Evolutionary conservation across 2,888 invertebrate genomes (phyloP).

Genomic region (Bimastos eiseni): DNA sequence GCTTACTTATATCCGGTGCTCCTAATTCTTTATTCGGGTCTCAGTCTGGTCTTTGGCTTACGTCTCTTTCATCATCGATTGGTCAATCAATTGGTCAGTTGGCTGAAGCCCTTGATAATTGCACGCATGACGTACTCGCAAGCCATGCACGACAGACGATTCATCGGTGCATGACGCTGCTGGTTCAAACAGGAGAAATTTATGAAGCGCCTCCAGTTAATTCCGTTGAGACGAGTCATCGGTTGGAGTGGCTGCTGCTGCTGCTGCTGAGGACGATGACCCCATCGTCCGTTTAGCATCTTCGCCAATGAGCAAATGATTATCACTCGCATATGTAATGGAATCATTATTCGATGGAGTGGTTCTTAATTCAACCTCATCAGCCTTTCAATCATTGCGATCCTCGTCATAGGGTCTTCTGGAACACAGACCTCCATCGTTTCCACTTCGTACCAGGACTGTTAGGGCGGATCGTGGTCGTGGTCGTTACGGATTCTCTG

Average conservation of each 20-base stretch:
- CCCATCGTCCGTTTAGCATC: neutral
- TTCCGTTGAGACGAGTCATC: neutral
- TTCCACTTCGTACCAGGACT: neutral
- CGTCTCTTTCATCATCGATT: neutral
- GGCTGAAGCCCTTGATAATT: neutral
- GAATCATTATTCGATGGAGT: neutral
- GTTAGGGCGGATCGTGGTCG: neutral
- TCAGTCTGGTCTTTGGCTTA: neutral
- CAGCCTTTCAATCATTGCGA: neutral
- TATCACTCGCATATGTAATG: neutral
- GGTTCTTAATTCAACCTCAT: slow-evolving; percentile 2
- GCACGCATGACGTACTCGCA: neutral
- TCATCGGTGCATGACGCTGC: neutral
- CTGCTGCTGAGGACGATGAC: neutral
- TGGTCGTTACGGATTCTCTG: neutral
- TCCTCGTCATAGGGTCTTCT: neutral
- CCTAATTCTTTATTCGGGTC: neutral
- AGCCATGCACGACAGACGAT: neutral
- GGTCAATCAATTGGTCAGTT: neutral
- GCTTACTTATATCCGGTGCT: neutral
- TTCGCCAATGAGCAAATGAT: neutral
- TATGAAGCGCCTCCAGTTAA: neutral
- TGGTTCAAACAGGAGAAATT: neutral
- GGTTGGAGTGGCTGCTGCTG: neutral
- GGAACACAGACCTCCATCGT: neutral